Percentiles rank a stretch among this genome's conserved stretches.
phyloP scores from a whole-genome alignment of 2,797 vertebrate species.

The Sebastes taczanowskii region DNA sequence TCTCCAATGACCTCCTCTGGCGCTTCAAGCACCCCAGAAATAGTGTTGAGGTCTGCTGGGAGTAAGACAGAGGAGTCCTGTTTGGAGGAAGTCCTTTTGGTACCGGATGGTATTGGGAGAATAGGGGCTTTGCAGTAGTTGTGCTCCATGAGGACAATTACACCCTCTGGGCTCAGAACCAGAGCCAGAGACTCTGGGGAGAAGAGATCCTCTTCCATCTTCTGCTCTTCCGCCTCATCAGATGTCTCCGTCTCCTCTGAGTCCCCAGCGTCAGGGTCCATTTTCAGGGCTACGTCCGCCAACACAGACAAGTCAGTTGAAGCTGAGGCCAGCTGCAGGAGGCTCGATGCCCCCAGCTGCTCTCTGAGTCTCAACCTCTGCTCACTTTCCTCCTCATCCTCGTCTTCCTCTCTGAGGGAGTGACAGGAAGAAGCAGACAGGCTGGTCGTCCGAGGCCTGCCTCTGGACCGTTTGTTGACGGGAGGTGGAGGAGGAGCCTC shows the following conservation, averaged over 20 bases:
- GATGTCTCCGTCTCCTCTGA: conserved; percentile 89
- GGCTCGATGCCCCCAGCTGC: conserved; percentile 81
- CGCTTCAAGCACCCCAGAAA: conserved; percentile 89
- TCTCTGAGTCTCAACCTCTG: conserved; percentile 80
- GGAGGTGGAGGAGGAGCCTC: conserved; percentile 72
- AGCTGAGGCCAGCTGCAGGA: conserved; percentile 83
- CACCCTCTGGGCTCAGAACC: conserved; percentile 72
- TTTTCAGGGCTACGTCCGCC: conserved; percentile 85
- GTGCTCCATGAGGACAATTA: conserved; percentile 87
- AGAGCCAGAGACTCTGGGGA: conserved; percentile 63
- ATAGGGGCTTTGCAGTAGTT: conserved; percentile 87
- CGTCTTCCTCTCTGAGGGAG: conserved; percentile 72
- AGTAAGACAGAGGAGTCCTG: conserved; percentile 74
- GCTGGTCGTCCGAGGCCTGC: conserved; percentile 74
- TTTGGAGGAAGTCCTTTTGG: conserved; percentile 68
- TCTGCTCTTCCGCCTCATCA: conserved; percentile 88
- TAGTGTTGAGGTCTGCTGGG: conserved; percentile 79
- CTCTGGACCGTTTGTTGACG: conserved; percentile 74
- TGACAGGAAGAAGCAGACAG: conserved; percentile 62
- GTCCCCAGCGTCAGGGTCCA: conserved; percentile 82
- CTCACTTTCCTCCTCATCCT: conserved; percentile 73
- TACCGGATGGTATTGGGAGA: conserved; percentile 42
- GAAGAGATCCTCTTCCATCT: conserved; percentile 73
- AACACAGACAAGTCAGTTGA: conserved; percentile 84
- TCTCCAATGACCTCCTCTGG: conserved; percentile 92